phyloP scores from a whole-genome alignment of 2,888 invertebrate genomes.

The Dione juno region DNA sequence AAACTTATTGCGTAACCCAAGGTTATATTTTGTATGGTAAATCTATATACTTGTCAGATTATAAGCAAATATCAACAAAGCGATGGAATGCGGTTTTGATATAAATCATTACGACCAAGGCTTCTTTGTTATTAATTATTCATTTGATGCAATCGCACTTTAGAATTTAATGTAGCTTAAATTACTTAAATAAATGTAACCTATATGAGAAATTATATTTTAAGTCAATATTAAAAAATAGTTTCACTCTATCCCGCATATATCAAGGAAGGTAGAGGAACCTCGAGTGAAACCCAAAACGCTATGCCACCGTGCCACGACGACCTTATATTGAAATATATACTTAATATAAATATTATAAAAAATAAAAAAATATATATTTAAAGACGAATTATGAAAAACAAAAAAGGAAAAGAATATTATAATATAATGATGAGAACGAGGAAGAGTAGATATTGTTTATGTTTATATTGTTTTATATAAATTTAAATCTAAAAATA shows the following conservation, averaged over 20 bases:
- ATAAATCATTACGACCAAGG: conserved; percentile 54
- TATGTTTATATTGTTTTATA: not conserved
- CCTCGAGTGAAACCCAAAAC: too few species aligned
- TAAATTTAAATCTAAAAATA: too few species aligned
- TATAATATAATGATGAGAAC: not conserved
- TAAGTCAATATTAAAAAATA: not conserved
- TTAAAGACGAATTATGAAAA: not conserved
- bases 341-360: not conserved
- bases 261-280: not conserved
- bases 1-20: conserved; percentile 15
- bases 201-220: not conserved
- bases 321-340: too few species aligned
- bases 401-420: not conserved
- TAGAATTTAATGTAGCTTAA: too few species aligned
- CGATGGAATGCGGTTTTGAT: conserved; percentile 50
- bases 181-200: conserved; percentile 6
- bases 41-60: conserved; percentile 42
- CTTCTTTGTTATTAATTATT: conserved; percentile 54
- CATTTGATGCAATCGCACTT: conserved; percentile 50
- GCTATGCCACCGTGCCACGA: too few species aligned
- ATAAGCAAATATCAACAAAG: conserved; percentile 36
- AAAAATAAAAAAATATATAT: not conserved
- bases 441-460: not conserved
- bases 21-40: conserved; percentile 33
- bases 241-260: too few species aligned